These are phyloP conservation scores for Protaetia brevitarsis DNA, from an alignment of 1,140 invertebrate species.

Conservation along the genomic window DNA sequence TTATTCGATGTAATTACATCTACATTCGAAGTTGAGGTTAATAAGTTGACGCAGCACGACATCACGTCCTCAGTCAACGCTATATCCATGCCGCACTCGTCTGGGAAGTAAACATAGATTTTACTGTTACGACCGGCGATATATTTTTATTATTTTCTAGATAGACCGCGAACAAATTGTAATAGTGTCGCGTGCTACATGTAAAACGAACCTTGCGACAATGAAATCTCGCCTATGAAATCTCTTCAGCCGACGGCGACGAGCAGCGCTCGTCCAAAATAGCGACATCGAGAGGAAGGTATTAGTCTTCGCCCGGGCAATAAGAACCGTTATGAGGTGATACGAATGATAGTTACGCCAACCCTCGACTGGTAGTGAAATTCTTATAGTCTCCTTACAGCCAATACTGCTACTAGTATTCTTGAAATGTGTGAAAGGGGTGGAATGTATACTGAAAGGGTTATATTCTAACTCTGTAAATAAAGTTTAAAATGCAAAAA, in stretches of 20 bases:
- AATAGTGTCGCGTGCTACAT: slow-evolving; percentile 11
- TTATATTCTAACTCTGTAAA: too few species aligned
- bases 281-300: not conserved
- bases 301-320: slow-evolving; percentile 22
- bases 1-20: not conserved
- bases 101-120: slow-evolving; percentile 1
- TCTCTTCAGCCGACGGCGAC: too few species aligned
- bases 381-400: not conserved
- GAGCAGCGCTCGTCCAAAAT: not conserved
- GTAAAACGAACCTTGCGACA: not conserved
- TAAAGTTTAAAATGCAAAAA: too few species aligned
- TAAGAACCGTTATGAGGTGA: slow-evolving; percentile 28
- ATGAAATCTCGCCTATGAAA: not conserved
- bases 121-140: not conserved
- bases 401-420: not conserved
- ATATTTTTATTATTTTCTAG: slow-evolving; percentile 6
- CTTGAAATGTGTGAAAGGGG: too few species aligned
- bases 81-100: not conserved
- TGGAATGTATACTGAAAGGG: too few species aligned
- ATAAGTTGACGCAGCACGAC: slow-evolving; percentile 6
- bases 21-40: slow-evolving; percentile 5
- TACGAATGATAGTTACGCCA: slow-evolving; percentile 30
- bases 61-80: not conserved
- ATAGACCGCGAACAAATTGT: slow-evolving; percentile 14
- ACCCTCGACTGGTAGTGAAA: slow-evolving; percentile 6